phyloP scores from a whole-genome alignment of 2,797 vertebrate species.

The Acestrorhynchus altus region DNA sequence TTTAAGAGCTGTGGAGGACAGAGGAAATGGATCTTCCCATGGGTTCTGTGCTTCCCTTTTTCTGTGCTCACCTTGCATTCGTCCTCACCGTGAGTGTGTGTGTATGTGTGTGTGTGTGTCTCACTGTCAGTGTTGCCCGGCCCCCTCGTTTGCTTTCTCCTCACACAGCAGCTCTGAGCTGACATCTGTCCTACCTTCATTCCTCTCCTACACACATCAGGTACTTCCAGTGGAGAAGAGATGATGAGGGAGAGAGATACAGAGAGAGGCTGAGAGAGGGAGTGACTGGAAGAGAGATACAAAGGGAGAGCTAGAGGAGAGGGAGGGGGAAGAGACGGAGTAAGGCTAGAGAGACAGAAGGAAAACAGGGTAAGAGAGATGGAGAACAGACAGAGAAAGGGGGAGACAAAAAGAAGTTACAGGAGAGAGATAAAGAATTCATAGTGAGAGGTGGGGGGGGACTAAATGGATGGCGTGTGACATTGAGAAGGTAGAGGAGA shows the following conservation, averaged over 20 bases:
- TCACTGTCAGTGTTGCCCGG: background rate
- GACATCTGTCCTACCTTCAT: background rate
- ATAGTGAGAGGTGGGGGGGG: too few species aligned
- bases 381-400: background rate
- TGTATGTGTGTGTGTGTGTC: slow-evolving; percentile 4
- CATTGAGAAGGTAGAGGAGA: background rate
- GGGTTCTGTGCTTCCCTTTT: slow-evolving; percentile 8
- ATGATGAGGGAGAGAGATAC: background rate
- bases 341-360: background rate
- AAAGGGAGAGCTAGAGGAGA: too few species aligned
- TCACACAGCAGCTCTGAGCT: slow-evolving; percentile 22
- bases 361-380: background rate
- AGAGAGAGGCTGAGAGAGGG: background rate
- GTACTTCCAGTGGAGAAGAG: background rate
- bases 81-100: slow-evolving; percentile 15
- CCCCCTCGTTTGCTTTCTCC: slow-evolving; percentile 27
- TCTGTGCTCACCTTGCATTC: slow-evolving; percentile 39
- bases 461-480: too few species aligned
- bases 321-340: background rate
- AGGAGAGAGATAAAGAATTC: too few species aligned
- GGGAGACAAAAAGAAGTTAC: too few species aligned
- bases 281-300: background rate
- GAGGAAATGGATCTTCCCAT: slow-evolving; percentile 10
- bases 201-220: background rate
- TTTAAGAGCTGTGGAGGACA: background rate